A percentile compares a stretch with the other conserved stretches of the same genome.
These are phyloP conservation scores for Cichladusa arquata DNA, from an alignment of 2,113 vertebrate species.

Conservation along the genomic window DNA sequence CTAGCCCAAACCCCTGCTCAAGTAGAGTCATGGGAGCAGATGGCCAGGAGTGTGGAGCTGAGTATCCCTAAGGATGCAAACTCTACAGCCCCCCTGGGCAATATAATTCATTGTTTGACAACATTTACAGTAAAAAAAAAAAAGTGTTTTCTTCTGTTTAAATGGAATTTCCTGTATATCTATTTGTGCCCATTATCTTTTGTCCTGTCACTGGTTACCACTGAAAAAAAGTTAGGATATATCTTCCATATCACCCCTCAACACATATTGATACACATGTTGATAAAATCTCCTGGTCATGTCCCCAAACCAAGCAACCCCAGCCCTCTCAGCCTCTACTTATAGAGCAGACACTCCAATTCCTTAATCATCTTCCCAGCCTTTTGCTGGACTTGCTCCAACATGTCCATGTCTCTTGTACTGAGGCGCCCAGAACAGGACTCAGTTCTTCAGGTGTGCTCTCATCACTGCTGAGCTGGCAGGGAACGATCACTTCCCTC, in stretches of 20 bases:
- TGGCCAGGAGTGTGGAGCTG: background rate
- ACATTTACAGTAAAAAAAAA: background rate
- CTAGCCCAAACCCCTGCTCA: background rate
- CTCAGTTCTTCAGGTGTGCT: background rate
- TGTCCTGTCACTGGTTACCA: background rate
- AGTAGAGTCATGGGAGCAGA: background rate
- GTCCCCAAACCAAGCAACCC: background rate
- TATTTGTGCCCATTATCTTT: background rate
- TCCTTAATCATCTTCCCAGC: background rate
- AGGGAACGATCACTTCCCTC: background rate
- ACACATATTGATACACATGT: background rate
- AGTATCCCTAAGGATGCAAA: background rate
- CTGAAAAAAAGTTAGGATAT: background rate
- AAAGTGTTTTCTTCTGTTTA: background rate
- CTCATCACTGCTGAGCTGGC: background rate
- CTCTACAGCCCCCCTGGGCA: background rate
- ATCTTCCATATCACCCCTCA: accelerated
- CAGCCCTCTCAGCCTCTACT: background rate
- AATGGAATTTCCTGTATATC: background rate
- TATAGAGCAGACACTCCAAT: background rate
- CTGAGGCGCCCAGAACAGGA: background rate
- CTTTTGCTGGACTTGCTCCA: background rate
- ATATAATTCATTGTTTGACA: background rate
- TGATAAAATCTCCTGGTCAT: background rate
- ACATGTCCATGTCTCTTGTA: background rate